These are phyloP conservation scores for Dendroctonus valens DNA, from an alignment of 1,140 invertebrate species.

Conservation along the genomic window DNA sequence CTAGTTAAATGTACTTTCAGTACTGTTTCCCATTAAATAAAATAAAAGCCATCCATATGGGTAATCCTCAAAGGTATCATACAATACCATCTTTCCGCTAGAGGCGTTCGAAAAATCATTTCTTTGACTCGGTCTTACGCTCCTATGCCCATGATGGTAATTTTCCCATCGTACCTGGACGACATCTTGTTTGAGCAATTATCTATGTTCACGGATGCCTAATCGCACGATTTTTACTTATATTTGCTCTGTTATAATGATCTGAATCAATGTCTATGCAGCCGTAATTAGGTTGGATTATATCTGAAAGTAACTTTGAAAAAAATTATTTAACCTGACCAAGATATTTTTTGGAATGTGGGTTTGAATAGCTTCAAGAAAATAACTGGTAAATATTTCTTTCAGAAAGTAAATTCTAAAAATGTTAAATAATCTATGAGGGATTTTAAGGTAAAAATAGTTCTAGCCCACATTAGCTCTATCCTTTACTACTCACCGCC, in stretches of 20 bases:
- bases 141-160: constrained; percentile 20
- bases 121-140: constrained; percentile 24
- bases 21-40: constrained; percentile 1
- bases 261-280: constrained; percentile 12
- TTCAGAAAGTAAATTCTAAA: no score
- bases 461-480: no score
- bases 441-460: no score
- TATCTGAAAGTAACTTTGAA: no score
- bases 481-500: no score
- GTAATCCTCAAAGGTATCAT: constrained; percentile 7
- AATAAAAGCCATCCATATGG: constrained; percentile 17
- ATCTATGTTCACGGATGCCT: constrained; percentile 18
- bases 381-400: no score
- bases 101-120: constrained; percentile 14
- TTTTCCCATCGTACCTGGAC: constrained; percentile 19
- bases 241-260: constrained; percentile 10
- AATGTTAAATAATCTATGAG: no score
- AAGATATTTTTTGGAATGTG: no score
- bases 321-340: no score
- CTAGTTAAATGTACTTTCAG: no score
- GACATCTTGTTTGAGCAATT: constrained; percentile 23
- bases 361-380: no score
- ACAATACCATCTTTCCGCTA: constrained; percentile 23
- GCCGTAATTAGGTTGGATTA: not conserved
- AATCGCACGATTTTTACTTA: constrained; percentile 20